Conservation (phyloP, 2,113 vertebrate genomes). For the rat (Rattus norvegicus) region GRCr8 NC_086021.1:61402501-61403000, state of each 20-base stretch:
- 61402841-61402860: slow-evolving; percentile 94
- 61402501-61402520: rapidly evolving
- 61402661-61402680: slow-evolving; percentile 76
- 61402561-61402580: background rate
- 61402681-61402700: slow-evolving; percentile 85
- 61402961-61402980: slow-evolving; percentile 93
- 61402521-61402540: rapidly evolving
- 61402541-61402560: background rate
- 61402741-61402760: slow-evolving; percentile 91
- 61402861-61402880: slow-evolving; percentile 91
- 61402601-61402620: background rate
- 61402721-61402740: slow-evolving; percentile 80
- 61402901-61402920: slow-evolving; percentile 92
- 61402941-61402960: slow-evolving; percentile 92
- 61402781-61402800: slow-evolving; percentile 94
- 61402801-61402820: slow-evolving; percentile 92
- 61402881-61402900: slow-evolving; percentile 93
- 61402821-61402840: slow-evolving; percentile 94
- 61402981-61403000: slow-evolving; percentile 94
- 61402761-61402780: slow-evolving; percentile 92
- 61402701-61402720: slow-evolving; percentile 80
- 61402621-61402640: slow-evolving; percentile 44
- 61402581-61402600: background rate
- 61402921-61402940: slow-evolving; percentile 92
- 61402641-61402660: slow-evolving; percentile 71